Conservation (phyloP, 1,140 invertebrate species). For the Philotrypesis tridentata region DNA sequence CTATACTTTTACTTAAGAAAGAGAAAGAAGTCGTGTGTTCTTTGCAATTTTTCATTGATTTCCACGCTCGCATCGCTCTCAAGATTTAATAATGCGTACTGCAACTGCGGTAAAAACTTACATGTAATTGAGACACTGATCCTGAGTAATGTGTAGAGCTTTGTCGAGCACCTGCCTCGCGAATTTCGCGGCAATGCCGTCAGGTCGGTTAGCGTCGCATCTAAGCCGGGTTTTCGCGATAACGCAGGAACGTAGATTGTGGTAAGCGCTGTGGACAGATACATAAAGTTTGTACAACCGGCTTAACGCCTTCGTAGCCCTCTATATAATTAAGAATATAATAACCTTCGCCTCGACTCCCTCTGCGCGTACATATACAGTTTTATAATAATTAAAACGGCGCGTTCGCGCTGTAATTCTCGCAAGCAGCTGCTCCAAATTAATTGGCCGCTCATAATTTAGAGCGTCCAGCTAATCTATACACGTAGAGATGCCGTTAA, state of each 20-base stretch:
- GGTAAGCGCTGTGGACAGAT: slow-evolving; percentile 73
- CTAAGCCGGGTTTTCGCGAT: slow-evolving; percentile 72
- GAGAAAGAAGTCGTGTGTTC: too few species aligned
- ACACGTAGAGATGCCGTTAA: too few species aligned
- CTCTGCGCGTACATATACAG: too few species aligned
- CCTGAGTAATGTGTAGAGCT: slow-evolving; percentile 76
- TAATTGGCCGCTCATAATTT: too few species aligned
- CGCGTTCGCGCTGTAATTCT: too few species aligned
- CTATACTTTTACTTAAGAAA: too few species aligned
- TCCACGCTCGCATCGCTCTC: not conserved
- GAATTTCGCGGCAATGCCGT: slow-evolving; percentile 73
- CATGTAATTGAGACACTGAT: slow-evolving; percentile 77
- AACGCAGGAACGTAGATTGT: slow-evolving; percentile 76
- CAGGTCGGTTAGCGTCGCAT: slow-evolving; percentile 72
- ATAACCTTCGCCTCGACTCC: too few species aligned
- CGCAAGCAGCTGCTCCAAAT: too few species aligned
- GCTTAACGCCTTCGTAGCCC: not conserved
- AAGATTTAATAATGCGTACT: not conserved
- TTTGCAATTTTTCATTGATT: not conserved
- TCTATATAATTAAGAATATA: too few species aligned
- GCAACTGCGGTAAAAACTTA: slow-evolving; percentile 61
- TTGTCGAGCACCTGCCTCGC: slow-evolving; percentile 76
- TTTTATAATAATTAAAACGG: too few species aligned
- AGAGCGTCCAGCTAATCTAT: too few species aligned
- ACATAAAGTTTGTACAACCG: not conserved